Conservation (phyloP, 2,888 invertebrate species). For the Chrysomela aeneicollis region DNA sequence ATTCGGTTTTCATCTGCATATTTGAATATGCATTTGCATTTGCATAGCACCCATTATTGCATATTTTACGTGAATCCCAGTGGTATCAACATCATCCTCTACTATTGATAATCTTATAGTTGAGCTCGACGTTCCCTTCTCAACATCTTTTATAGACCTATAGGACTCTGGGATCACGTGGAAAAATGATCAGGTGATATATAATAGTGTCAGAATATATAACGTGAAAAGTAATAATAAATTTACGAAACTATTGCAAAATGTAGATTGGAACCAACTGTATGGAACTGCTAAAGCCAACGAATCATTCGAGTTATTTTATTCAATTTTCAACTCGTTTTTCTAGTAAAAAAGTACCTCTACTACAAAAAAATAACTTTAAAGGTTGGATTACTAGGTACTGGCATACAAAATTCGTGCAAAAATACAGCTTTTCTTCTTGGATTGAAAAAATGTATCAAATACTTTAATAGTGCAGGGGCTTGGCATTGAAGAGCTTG, state of each 20-base stretch:
- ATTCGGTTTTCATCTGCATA: no score
- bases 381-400: background rate
- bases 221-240: constrained; percentile 7
- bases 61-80: no score
- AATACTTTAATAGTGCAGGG: no score
- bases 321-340: constrained; percentile 2
- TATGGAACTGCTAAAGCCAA: constrained; percentile 1
- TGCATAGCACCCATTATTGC: no score
- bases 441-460: background rate
- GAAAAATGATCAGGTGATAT: background rate
- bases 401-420: background rate
- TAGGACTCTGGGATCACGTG: no score
- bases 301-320: constrained; percentile 11
- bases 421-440: background rate
- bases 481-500: no score
- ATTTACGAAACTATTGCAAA: constrained; percentile 3
- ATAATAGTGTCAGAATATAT: constrained; percentile 6
- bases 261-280: constrained; percentile 4
- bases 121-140: background rate
- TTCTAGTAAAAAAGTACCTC: background rate
- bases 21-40: no score
- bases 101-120: constrained; percentile 10
- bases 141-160: no score
- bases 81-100: constrained; percentile 9
- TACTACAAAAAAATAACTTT: background rate